A percentile compares a stretch with the other conserved stretches of the same genome.
These are phyloP conservation scores for Pantelozetes paolii DNA, from an alignment of 2,888 invertebrate species.

Conservation along the genomic window DNA sequence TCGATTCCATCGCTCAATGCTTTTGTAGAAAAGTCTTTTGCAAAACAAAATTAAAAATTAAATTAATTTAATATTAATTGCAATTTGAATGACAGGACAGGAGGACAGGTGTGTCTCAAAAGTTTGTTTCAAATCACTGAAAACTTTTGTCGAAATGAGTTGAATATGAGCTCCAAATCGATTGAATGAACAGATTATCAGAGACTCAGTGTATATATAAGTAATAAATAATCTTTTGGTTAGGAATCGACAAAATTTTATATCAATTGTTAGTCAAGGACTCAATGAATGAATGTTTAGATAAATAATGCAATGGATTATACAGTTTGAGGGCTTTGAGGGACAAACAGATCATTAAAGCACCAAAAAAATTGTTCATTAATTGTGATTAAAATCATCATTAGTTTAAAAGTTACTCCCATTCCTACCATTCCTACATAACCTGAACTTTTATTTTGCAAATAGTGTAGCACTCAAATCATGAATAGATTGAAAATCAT, in stretches of 20 bases:
- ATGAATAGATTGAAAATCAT: too few relatives aligned
- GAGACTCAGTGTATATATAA: background rate
- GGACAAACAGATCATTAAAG: slow-evolving; percentile 28
- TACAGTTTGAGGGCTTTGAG: slow-evolving; percentile 20
- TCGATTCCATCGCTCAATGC: background rate
- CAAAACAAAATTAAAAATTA: too few relatives aligned
- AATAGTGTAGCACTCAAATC: too few relatives aligned
- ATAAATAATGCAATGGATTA: background rate
- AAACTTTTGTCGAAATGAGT: too few relatives aligned
- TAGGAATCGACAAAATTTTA: slow-evolving; percentile 30
- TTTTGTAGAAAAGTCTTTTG: background rate
- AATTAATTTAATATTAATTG: too few relatives aligned
- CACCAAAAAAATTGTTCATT: slow-evolving; percentile 2
- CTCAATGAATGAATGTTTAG: background rate
- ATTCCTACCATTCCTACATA: too few relatives aligned
- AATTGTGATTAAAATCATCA: slow-evolving; percentile 17
- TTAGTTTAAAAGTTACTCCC: slow-evolving; percentile 5
- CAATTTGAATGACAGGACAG: too few relatives aligned
- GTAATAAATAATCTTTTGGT: background rate
- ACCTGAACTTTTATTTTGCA: too few relatives aligned
- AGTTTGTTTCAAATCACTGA: too few relatives aligned
- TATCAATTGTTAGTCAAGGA: slow-evolving; percentile 35
- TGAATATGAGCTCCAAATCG: background rate
- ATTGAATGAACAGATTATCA: too few relatives aligned
- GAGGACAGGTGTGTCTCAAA: too few relatives aligned